phyloP scores from a whole-genome alignment of 1,140 invertebrate genomes.

The Andricus grossulariae region DNA sequence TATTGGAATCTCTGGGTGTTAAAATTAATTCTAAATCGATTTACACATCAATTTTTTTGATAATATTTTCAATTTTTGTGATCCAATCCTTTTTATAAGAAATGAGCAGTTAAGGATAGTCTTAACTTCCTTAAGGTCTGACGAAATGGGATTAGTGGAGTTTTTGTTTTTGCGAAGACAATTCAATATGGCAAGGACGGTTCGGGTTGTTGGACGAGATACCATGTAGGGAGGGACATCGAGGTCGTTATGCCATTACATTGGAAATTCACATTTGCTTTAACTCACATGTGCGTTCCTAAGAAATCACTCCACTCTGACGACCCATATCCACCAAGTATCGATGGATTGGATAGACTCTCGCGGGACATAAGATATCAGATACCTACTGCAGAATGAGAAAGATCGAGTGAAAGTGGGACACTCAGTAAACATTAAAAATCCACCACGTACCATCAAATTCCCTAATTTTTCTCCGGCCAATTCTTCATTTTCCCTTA shows the following conservation, averaged over 20 bases:
- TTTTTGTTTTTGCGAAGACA: not conserved
- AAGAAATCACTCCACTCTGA: slow-evolving; percentile 52
- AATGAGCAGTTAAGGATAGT: not conserved
- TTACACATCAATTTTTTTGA: too few species aligned
- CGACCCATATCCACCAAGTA: slow-evolving; percentile 47
- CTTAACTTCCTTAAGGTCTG: not conserved
- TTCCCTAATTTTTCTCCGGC: not conserved
- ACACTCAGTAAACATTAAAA: not conserved
- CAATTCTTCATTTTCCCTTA: too few species aligned
- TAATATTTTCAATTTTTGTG: too few species aligned
- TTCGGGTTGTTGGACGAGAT: slow-evolving; percentile 50
- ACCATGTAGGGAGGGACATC: slow-evolving; percentile 65
- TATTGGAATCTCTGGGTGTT: too few species aligned
- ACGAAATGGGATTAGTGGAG: slow-evolving; percentile 16
- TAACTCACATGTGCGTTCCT: slow-evolving; percentile 44
- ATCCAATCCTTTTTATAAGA: too few species aligned
- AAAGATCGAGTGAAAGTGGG: slow-evolving; percentile 18
- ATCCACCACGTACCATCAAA: not conserved
- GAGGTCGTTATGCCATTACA: slow-evolving; percentile 52
- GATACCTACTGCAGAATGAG: not conserved
- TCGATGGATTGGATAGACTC: slow-evolving; percentile 33
- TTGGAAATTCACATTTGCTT: slow-evolving; percentile 62
- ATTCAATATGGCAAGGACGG: slow-evolving; percentile 37
- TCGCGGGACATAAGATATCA: not conserved
- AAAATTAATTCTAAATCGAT: too few species aligned